Conservation (phyloP, 2,888 invertebrate genomes). For the Aelia acuminata region DNA sequence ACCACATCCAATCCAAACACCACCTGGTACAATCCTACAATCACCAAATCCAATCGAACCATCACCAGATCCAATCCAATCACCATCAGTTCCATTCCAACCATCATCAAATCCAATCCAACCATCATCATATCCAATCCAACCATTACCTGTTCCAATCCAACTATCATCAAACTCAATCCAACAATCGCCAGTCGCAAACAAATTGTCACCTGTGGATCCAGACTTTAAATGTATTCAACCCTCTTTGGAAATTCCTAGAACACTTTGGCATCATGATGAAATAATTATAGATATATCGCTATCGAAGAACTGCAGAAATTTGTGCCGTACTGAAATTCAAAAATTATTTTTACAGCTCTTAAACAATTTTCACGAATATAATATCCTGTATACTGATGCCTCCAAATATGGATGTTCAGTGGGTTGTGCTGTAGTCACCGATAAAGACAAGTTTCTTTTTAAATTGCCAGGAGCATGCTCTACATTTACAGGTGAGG, state of each 20-base stretch:
- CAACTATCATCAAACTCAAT: background rate
- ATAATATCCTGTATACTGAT: slow-evolving; percentile 3
- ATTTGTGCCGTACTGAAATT: background rate
- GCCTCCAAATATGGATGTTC: background rate
- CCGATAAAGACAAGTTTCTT: background rate
- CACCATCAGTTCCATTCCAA: no score
- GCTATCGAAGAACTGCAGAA: background rate
- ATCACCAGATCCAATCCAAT: no score
- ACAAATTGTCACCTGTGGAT: background rate
- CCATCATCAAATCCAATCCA: no score
- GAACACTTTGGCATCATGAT: slow-evolving; percentile 10
- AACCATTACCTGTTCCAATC: no score
- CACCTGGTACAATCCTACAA: no score
- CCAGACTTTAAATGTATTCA: background rate
- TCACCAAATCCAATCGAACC: no score
- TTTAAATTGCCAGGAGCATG: background rate
- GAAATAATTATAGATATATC: background rate
- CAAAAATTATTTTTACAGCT: background rate
- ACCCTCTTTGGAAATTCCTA: background rate
- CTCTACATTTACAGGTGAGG: background rate
- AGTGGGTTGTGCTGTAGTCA: background rate
- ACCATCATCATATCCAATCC: no score
- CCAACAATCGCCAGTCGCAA: background rate
- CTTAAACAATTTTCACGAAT: background rate
- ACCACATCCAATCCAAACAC: no score